Evolutionary conservation across 1,140 invertebrate species (phyloP).

Genomic region (Sarcophaga bullata): DNA sequence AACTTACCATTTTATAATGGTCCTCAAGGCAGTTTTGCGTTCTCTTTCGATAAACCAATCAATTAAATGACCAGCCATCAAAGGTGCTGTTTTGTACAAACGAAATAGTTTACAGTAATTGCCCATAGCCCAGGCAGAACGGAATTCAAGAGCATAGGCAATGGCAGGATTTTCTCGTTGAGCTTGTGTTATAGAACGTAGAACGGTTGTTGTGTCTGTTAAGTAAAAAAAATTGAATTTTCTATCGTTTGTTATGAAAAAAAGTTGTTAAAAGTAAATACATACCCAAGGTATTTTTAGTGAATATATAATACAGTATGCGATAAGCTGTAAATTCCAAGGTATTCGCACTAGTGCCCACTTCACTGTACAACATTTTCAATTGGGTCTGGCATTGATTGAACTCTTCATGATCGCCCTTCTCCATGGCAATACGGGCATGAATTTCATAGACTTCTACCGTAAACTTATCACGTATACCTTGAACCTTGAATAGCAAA

Average conservation of each 20-base stretch:
- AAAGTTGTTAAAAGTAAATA: constrained; percentile 42
- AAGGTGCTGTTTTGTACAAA: constrained; percentile 85
- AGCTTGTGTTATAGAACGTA: constrained; percentile 80
- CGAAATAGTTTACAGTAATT: constrained; percentile 94
- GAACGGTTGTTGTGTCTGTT: constrained; percentile 91
- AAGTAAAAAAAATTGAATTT: constrained; percentile 50
- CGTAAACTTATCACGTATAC: constrained; percentile 92
- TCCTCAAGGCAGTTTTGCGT: constrained; percentile 87
- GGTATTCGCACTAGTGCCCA: constrained; percentile 74
- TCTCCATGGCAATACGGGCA: constrained; percentile 95
- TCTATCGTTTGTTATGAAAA: not conserved
- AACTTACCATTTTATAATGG: constrained; percentile 96
- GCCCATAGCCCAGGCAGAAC: constrained; percentile 89
- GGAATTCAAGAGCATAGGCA: constrained; percentile 84
- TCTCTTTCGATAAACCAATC: constrained; percentile 97
- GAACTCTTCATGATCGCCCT: constrained; percentile 97
- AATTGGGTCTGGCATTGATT: constrained; percentile 99
- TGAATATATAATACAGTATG: constrained; percentile 97
- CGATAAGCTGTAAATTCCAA: constrained; percentile 95
- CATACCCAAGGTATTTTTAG: constrained; percentile 94
- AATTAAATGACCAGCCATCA: constrained; percentile 96
- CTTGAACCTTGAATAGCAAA: constrained; percentile 80
- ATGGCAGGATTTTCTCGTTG: constrained; percentile 89
- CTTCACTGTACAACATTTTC: constrained; percentile 87
- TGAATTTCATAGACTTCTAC: constrained; percentile 98